Base-by-base conservation (phyloP, 2,113 vertebrate genomes). In the Syngnathus typhle region DNA sequence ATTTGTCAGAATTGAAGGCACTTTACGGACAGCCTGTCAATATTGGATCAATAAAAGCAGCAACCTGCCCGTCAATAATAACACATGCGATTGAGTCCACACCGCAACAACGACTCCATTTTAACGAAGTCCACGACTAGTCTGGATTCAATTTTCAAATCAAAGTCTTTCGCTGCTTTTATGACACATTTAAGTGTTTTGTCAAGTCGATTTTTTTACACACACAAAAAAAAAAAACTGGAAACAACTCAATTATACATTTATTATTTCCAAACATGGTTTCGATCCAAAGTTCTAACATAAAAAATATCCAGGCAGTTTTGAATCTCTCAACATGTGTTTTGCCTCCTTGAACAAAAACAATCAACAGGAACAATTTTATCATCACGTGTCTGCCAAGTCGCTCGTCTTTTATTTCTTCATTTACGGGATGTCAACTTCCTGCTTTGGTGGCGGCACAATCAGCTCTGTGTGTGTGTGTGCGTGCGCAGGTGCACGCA, bases 401-500 rank as follows among this genome's bases (percentile, higher is more conserved):
- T 51, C 16, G 4, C 47, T 2, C n/a, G 19, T 51, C n/a, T 52
- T 46, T 36, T 60, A 19, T 21, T 10, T 61, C 18, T 61, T 39
- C 10, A 6, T 39, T 38, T n/a, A n/a, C 39, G 6, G 9, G 59
- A 39, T 4, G 18, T 5, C 3, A 21, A 62, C 16, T 19, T 39
- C 36, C n/a, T 21, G 37, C 15, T 37, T 37, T 16, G 32, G 10
- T 7, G 60, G 39, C 6, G 32, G 32, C 19, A 58, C 55, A 27
- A 58, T 12, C 3, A 11, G 27, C 47, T 66, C 55, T 62, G 74
- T 36, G 60, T 51, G 44, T 64, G 58, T 18, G 52, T n/a, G 65
- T 13, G 60, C 41, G 63, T 43, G 64, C 13, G 46, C 37, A 87
- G 84, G 80, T 84, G 78, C 79, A 71, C 61, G 64, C 87, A 91